Evolutionary conservation across 2,888 invertebrate genomes (phyloP).

Genomic region (Amphipoea oculea): DNA sequence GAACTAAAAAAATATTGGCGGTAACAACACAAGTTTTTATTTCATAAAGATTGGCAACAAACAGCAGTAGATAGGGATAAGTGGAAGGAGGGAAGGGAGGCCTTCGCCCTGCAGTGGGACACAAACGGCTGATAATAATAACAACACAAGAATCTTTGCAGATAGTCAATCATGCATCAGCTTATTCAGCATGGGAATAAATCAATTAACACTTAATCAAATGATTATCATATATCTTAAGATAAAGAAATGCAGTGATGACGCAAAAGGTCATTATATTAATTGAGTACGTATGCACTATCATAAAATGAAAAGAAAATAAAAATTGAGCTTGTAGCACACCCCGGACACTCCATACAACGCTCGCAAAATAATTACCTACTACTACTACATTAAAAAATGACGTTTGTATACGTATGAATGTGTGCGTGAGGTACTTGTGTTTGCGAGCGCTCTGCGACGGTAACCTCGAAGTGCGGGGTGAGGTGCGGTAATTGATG

Average conservation of each 20-base stretch:
- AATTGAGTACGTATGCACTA: constrained; percentile 12
- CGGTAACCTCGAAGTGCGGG: no score
- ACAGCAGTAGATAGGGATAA: background rate
- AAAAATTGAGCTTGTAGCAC: constrained; percentile 2
- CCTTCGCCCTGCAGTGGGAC: background rate
- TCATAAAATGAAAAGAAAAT: background rate
- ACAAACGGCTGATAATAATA: background rate
- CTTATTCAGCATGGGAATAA: constrained; percentile 24
- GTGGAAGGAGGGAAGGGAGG: background rate
- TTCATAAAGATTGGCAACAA: background rate
- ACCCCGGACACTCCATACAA: no score
- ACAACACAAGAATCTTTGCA: background rate
- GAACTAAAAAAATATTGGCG: background rate
- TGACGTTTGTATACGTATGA: no score
- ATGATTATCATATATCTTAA: background rate
- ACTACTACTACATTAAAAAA: no score
- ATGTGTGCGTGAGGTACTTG: no score
- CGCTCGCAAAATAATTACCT: no score
- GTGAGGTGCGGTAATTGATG: no score
- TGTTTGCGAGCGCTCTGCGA: no score
- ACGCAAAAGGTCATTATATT: constrained; percentile 21
- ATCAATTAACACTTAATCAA: constrained; percentile 22
- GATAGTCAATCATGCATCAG: background rate
- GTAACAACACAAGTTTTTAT: background rate
- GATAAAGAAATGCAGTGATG: constrained; percentile 23